Evolutionary conservation across 2,888 invertebrate species (phyloP).

Genomic region (Diplazon laetatorius): DNA sequence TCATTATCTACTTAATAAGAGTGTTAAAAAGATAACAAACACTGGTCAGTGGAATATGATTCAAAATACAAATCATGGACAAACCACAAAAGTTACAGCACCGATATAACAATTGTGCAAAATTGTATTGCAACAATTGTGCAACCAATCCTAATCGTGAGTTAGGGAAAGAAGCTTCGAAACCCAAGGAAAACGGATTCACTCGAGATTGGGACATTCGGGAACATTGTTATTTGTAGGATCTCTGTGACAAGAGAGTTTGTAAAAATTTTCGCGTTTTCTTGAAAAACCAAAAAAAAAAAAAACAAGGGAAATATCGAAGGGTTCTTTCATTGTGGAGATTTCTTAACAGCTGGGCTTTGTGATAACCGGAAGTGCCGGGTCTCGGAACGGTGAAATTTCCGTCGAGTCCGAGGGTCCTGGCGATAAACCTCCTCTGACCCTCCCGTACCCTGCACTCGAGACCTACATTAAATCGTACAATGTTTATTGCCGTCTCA

Average conservation of each 20-base stretch:
- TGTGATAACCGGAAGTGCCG: slow-evolving; percentile 66
- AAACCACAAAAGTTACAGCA: neutral
- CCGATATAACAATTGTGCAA: neutral
- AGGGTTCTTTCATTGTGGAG: slow-evolving; percentile 64
- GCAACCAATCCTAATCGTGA: slow-evolving; percentile 1
- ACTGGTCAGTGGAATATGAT: neutral
- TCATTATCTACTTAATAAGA: neutral
- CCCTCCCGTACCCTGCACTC: slow-evolving; percentile 53
- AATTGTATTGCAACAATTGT: neutral
- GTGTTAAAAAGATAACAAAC: too few relatives aligned
- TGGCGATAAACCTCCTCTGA: slow-evolving; percentile 55
- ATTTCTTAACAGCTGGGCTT: slow-evolving; percentile 71
- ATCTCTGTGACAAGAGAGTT: slow-evolving; percentile 8
- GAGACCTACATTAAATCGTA: slow-evolving; percentile 62
- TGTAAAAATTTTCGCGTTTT: neutral
- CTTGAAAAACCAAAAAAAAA: neutral
- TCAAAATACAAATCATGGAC: too few relatives aligned
- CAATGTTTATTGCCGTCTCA: slow-evolving; percentile 65
- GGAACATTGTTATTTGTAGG: neutral
- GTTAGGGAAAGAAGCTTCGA: neutral
- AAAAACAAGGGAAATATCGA: slow-evolving; percentile 41
- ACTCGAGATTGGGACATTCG: neutral
- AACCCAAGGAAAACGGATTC: neutral
- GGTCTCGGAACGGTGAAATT: slow-evolving; percentile 55
- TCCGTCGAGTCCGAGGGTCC: slow-evolving; percentile 52